A percentile compares a stretch with the other conserved stretches of the same genome.
Evolutionary conservation across 1,140 invertebrate genomes (phyloP).

Genomic region (Oncopeltus fasciatus): DNA sequence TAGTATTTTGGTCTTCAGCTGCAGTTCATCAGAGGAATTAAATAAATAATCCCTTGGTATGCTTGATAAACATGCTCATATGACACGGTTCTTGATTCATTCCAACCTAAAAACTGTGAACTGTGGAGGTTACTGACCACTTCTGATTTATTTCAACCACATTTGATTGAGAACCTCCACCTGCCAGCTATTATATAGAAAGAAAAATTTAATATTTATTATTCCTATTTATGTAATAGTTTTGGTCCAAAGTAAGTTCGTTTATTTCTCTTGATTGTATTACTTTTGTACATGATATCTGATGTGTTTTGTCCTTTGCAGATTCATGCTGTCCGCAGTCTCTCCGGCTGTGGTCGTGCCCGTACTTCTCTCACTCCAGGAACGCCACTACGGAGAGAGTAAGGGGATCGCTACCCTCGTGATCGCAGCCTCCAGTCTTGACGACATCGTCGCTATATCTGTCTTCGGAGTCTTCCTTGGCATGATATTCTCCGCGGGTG

Average conservation of each 20-base stretch:
- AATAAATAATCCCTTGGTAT: too few species aligned
- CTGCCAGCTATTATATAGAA: too few species aligned
- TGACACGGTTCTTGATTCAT: too few species aligned
- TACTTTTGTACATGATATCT: neutral
- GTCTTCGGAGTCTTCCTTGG: slow-evolving; percentile 48
- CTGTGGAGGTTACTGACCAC: too few species aligned
- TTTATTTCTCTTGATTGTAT: too few species aligned
- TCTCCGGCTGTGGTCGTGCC: slow-evolving; percentile 69
- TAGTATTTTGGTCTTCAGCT: neutral
- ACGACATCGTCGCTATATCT: slow-evolving; percentile 64
- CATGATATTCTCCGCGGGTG: slow-evolving; percentile 42
- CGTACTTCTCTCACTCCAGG: slow-evolving; percentile 46
- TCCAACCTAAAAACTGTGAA: too few species aligned
- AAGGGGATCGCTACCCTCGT: slow-evolving; percentile 64
- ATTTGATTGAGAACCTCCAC: too few species aligned
- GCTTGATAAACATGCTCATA: too few species aligned
- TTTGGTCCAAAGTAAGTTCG: too few species aligned
- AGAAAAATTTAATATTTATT: too few species aligned
- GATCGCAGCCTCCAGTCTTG: slow-evolving; percentile 60
- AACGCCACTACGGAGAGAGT: slow-evolving; percentile 46
- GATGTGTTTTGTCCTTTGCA: slow-evolving; percentile 10
- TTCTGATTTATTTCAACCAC: too few species aligned
- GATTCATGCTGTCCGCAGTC: slow-evolving; percentile 49
- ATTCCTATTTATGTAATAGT: too few species aligned
- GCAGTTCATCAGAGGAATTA: neutral